Base-by-base conservation (phyloP, 2,113 vertebrate genomes). In the Sinocyclocheilus grahami region DNA sequence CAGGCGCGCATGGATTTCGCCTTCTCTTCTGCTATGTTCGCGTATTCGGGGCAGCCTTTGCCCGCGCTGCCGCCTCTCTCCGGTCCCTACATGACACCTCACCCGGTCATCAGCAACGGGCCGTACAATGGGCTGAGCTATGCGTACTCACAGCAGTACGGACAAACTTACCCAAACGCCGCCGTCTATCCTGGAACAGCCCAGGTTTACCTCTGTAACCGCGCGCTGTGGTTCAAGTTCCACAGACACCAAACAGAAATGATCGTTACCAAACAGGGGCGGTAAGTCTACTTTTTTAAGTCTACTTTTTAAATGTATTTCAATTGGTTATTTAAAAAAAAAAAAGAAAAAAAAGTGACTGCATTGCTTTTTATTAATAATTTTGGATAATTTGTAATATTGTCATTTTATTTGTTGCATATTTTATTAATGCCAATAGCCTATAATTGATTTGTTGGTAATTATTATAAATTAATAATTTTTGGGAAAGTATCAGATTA, bases 221-320 rank as follows among this genome's bases (percentile, higher is more conserved):
- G 97, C 24, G 96, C 96, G 0, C 95, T 99, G 58, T 99, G 97
- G 97, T 96, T 98, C 65, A 98, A 98, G 90, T 99, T 99, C 88
- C 97, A 99, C 92, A 95, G 97, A 65, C 96, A 98, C 88, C 97
- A 98, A 92, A 99, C 97, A 2, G 97, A 99, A 94, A 99, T 99
- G 98, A 98, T 99, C 92, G 97, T 99, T 92, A 99, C 97, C 87
- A 99, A 98, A 89, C 97, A 99, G 95, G 97, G 97, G 95, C 96
- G 97, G 97, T 98, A 93, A 92, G 95, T 51, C 60, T 96, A 92
- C 95, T 63, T 51, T 14, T 51, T 14, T 2, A 14, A 53, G 16
- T 53, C 13, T 53, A 16, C 16, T 16, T 53, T 16, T 33, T 33
- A 33, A 33, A 33, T 33, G 30, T 53, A 53, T 53, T 51, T 51